Evolutionary conservation across 1,140 invertebrate species (phyloP).

Genomic region (Coenobita brevimanus): DNA sequence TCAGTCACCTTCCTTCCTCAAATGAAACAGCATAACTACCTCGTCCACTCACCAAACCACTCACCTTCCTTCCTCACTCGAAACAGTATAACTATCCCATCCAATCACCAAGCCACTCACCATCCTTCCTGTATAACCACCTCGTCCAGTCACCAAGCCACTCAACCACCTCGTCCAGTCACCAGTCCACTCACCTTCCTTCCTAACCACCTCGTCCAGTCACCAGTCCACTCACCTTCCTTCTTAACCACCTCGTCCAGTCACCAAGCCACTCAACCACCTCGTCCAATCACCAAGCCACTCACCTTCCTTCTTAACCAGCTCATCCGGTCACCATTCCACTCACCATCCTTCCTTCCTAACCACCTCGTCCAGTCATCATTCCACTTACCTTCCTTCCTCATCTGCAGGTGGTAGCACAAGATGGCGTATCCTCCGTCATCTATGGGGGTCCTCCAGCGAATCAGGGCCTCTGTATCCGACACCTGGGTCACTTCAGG

Average conservation of each 20-base stretch:
- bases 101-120: background rate
- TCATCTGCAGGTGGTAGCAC: slow-evolving; percentile 89
- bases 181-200: background rate
- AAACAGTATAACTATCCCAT: background rate
- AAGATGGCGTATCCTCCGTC: slow-evolving; percentile 88
- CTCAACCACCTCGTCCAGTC: background rate
- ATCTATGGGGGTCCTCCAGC: slow-evolving; percentile 84
- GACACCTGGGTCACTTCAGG: slow-evolving; percentile 88
- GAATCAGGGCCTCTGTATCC: slow-evolving; percentile 88
- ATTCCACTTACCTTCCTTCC: slow-evolving; percentile 75
- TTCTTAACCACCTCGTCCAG: no score
- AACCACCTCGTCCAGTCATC: slow-evolving; percentile 67
- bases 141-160: background rate
- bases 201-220: no score
- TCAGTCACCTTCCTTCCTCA: background rate
- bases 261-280: no score
- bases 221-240: no score
- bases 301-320: background rate
- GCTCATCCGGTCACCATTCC: slow-evolving; percentile 6
- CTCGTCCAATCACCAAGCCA: background rate
- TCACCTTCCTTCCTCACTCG: background rate
- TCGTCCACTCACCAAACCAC: background rate
- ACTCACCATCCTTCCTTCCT: slow-evolving; percentile 71
- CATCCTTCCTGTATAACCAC: background rate
- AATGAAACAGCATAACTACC: background rate